These are phyloP conservation scores for Elephantulus edwardii DNA, from an alignment of 2,113 vertebrate species.

Conservation along the genomic window DNA sequence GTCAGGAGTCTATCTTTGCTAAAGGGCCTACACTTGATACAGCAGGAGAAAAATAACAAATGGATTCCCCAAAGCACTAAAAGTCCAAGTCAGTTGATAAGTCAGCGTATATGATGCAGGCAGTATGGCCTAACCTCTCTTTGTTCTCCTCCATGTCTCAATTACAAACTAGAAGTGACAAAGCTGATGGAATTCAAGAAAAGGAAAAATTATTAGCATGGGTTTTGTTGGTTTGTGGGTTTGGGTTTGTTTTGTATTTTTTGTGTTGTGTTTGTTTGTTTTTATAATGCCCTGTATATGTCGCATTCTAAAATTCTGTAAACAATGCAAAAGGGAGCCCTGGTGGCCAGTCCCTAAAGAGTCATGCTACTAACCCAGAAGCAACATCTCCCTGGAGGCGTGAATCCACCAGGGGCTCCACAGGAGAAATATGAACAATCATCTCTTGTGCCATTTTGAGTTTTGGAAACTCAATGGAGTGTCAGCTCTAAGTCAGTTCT, in stretches of 20 bases:
- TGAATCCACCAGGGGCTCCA: too few species aligned
- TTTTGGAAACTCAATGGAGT: too few species aligned
- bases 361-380: too few species aligned
- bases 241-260: too few species aligned
- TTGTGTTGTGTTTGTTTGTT: too few species aligned
- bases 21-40: constrained; percentile 30
- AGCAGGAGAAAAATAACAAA: constrained; percentile 10
- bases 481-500: too few species aligned
- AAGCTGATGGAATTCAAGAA: neutral
- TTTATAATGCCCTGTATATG: neutral
- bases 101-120: neutral
- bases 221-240: too few species aligned
- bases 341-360: neutral
- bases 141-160: neutral
- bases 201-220: neutral
- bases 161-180: neutral
- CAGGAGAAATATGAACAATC: too few species aligned
- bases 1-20: constrained; percentile 56
- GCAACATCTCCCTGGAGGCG: too few species aligned
- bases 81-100: constrained; percentile 2
- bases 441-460: too few species aligned
- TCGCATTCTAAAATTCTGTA: too few species aligned
- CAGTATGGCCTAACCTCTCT: neutral
- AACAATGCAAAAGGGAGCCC: too few species aligned
- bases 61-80: constrained; percentile 33